A percentile compares a stretch with the other conserved stretches of the same genome.
These are phyloP conservation scores for Gorsachius magnificus DNA, from an alignment of 2,797 vertebrate species.

Conservation along the genomic window DNA sequence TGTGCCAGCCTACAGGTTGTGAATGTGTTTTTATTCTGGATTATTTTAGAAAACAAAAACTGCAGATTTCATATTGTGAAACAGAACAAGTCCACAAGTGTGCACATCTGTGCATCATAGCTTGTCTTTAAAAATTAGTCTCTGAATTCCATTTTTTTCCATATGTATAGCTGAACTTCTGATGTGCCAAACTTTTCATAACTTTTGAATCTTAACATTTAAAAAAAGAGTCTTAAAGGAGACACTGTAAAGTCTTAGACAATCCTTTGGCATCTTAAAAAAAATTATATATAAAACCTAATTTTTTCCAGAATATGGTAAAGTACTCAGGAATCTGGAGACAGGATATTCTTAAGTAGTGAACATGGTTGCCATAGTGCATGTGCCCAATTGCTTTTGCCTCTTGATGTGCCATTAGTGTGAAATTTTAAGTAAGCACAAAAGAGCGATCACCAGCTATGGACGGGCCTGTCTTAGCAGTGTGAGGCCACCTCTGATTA, in stretches of 20 bases:
- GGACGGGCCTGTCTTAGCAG: slow-evolving; percentile 67
- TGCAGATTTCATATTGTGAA: slow-evolving; percentile 83
- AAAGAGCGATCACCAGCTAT: slow-evolving; percentile 86
- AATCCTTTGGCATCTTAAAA: slow-evolving; percentile 91
- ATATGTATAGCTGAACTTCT: slow-evolving; percentile 81
- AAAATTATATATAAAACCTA: slow-evolving; percentile 74
- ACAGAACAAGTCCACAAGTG: slow-evolving; percentile 79
- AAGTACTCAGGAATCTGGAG: slow-evolving; percentile 94
- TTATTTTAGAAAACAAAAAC: slow-evolving; percentile 84
- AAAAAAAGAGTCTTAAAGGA: slow-evolving; percentile 87
- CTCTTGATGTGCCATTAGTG: slow-evolving; percentile 77
- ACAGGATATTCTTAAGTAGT: slow-evolving; percentile 81
- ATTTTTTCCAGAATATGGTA: slow-evolving; percentile 82
- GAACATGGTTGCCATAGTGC: slow-evolving; percentile 80
- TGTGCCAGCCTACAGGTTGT: slow-evolving; percentile 99
- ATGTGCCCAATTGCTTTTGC: slow-evolving; percentile 78
- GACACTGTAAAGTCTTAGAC: slow-evolving; percentile 93
- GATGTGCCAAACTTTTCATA: slow-evolving; percentile 94
- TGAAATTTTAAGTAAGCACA: slow-evolving; percentile 76
- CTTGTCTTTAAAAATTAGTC: slow-evolving; percentile 69
- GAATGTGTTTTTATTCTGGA: slow-evolving; percentile 99
- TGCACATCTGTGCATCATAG: slow-evolving; percentile 76
- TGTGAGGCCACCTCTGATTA: slow-evolving; percentile 76
- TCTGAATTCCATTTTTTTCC: slow-evolving; percentile 78
- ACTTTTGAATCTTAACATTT: slow-evolving; percentile 87